Percentiles rank a stretch among this genome's conserved stretches.
These are phyloP conservation scores for Connochaetes taurinus DNA, from an alignment of 2,113 vertebrate species.

Conservation along the genomic window DNA sequence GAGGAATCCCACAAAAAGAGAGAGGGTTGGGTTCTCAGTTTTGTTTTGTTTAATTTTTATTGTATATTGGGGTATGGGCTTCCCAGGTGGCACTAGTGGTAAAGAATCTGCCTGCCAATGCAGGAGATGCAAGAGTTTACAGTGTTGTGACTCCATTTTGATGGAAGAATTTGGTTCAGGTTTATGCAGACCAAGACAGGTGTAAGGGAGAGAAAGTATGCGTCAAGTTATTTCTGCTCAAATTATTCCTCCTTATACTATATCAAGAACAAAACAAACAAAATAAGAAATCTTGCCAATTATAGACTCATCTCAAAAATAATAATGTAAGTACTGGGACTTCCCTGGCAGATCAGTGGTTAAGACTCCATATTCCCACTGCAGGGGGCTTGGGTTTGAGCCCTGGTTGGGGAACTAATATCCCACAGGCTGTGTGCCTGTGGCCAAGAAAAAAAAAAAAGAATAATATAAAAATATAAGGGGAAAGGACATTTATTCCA, in stretches of 20 bases:
- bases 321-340: background rate
- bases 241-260: background rate
- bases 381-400: background rate
- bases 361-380: background rate
- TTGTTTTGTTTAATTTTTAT: background rate
- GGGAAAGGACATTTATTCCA: background rate
- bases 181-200: background rate
- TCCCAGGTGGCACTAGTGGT: background rate
- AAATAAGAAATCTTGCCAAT: background rate
- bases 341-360: background rate
- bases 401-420: background rate
- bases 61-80: background rate
- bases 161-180: background rate
- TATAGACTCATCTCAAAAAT: constrained; percentile 21
- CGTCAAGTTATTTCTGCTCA: background rate
- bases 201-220: background rate
- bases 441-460: background rate
- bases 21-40: background rate
- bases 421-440: background rate
- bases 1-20: background rate
- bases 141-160: background rate
- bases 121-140: background rate
- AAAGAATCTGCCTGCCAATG: background rate
- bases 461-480: background rate
- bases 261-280: background rate